A percentile compares a stretch with the other conserved stretches of the same genome.
Evolutionary conservation across 2,113 vertebrate species (phyloP).

Genomic region (Pogona vitticeps): DNA sequence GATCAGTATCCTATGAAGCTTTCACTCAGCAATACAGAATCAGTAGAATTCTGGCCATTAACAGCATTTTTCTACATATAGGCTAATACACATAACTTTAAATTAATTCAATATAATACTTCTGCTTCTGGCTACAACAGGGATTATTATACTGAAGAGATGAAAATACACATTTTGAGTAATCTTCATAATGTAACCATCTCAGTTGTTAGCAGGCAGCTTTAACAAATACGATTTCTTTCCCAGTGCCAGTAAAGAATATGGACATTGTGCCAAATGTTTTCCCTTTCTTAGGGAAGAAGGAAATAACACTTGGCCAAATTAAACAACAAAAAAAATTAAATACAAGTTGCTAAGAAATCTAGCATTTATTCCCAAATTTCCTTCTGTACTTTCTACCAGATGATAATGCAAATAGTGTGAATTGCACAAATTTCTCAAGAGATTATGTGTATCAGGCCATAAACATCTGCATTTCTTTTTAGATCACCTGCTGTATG

Average conservation of each 20-base stretch:
- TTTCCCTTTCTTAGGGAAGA: constrained; percentile 5
- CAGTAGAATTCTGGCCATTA: no score
- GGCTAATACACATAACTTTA: not conserved
- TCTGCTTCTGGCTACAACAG: not conserved
- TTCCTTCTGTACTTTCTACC: no score
- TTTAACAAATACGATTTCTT: not conserved
- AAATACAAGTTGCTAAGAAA: constrained; percentile 14
- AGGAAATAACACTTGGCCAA: constrained; percentile 8
- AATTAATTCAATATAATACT: not conserved
- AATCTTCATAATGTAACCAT: not conserved
- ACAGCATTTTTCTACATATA: not conserved
- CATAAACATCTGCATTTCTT: not conserved
- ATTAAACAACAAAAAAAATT: not conserved
- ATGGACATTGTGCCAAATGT: not conserved
- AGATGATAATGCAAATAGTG: not conserved
- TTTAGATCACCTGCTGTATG: not conserved
- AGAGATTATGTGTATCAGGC: not conserved
- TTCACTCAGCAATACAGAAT: no score
- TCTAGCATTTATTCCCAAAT: constrained; percentile 4
- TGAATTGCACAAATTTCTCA: not conserved
- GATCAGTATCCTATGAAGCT: no score
- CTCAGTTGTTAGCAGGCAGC: not conserved
- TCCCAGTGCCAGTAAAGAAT: not conserved
- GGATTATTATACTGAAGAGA: not conserved
- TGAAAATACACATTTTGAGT: not conserved